Evolutionary conservation across 2,113 vertebrate genomes (phyloP).

Genomic region (Cathartes aura): DNA sequence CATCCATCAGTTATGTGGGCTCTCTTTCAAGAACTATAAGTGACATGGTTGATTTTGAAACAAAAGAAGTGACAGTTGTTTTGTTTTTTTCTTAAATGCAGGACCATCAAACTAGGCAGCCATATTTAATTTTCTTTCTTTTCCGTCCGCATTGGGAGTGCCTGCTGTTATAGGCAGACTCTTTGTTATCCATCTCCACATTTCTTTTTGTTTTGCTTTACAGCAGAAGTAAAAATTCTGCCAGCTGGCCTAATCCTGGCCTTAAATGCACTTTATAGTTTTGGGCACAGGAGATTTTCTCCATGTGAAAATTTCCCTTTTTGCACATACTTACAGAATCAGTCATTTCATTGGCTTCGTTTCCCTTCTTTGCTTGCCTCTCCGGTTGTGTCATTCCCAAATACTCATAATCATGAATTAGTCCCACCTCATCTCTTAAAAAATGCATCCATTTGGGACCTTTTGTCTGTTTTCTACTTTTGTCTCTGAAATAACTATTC

Average conservation of each 20-base stretch:
- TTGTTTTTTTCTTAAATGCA: background rate
- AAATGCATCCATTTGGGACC: background rate
- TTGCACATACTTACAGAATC: background rate
- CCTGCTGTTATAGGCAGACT: background rate
- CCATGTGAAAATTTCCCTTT: background rate
- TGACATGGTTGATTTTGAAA: background rate
- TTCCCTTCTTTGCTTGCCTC: background rate
- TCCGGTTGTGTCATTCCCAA: background rate
- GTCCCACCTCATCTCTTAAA: background rate
- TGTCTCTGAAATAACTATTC: background rate
- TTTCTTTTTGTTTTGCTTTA: background rate
- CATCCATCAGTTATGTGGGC: background rate
- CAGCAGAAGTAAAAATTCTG: background rate
- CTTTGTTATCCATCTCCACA: background rate
- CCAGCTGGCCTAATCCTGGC: background rate
- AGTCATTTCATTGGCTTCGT: background rate
- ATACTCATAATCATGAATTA: background rate
- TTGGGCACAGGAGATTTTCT: background rate
- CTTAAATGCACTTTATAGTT: background rate
- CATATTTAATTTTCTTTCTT: background rate
- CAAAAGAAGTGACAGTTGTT: background rate
- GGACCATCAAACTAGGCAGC: background rate
- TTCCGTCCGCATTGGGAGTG: background rate
- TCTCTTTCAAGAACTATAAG: background rate
- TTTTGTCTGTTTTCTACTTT: background rate